Percentiles rank a stretch among this genome's conserved stretches.
Evolutionary conservation across 2,113 vertebrate genomes (phyloP).

Genomic region (Oxyura jamaicensis): DNA sequence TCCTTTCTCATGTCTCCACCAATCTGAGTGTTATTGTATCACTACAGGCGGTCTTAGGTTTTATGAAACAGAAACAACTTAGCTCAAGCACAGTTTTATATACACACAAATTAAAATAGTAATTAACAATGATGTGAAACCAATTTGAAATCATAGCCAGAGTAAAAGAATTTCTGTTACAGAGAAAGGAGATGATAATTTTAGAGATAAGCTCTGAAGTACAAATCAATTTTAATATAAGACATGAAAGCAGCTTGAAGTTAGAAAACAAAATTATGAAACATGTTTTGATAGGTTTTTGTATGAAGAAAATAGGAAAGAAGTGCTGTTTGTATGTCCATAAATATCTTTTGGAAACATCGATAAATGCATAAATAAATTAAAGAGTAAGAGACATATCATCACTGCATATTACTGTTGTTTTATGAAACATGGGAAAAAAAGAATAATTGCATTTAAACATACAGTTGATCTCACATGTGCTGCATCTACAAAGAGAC

Average conservation of each 20-base stretch:
- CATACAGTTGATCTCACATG: background rate
- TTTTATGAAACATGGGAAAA: background rate
- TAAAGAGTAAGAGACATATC: background rate
- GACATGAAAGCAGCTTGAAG: background rate
- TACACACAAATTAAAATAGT: background rate
- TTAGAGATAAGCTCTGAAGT: background rate
- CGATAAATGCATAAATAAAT: background rate
- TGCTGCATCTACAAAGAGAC: background rate
- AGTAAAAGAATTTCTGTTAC: background rate
- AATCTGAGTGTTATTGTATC: background rate
- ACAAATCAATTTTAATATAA: background rate
- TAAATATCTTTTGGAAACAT: background rate
- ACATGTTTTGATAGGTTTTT: background rate
- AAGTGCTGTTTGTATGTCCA: background rate
- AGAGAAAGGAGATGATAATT: background rate
- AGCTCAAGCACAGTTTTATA: background rate
- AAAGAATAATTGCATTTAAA: background rate
- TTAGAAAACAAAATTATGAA: slow-evolving; percentile 12
- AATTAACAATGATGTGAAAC: slow-evolving; percentile 27
- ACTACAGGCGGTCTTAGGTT: slow-evolving; percentile 2
- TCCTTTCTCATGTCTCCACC: slow-evolving; percentile 11
- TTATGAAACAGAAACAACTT: background rate
- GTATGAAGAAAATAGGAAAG: background rate
- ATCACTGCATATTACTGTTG: background rate
- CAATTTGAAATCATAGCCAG: background rate